These are phyloP conservation scores for Nesogale talazaci DNA, from an alignment of 2,113 vertebrate species.

Conservation along the genomic window DNA sequence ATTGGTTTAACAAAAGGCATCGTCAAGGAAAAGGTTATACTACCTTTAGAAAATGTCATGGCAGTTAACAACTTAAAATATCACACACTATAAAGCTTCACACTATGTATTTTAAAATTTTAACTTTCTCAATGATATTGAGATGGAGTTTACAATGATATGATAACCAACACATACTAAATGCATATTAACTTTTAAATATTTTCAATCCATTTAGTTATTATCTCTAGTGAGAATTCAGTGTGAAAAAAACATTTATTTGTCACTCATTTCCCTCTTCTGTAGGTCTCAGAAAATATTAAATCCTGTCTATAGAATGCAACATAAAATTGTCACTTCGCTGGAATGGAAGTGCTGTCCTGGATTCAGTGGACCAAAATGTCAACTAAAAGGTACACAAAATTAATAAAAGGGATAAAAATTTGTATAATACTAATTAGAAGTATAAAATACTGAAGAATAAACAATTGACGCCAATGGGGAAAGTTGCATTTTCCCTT, in stretches of 20 bases:
- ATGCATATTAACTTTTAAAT: neutral
- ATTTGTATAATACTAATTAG: neutral
- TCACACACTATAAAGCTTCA: neutral
- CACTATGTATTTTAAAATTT: constrained; percentile 3
- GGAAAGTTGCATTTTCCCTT: neutral
- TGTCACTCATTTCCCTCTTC: constrained; percentile 20
- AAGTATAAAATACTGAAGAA: neutral
- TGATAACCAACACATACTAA: neutral
- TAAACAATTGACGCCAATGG: neutral
- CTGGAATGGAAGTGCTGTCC: constrained; percentile 91
- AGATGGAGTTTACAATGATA: constrained; percentile 38
- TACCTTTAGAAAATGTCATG: constrained; percentile 15
- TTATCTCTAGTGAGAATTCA: constrained; percentile 27
- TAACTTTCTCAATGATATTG: constrained; percentile 19
- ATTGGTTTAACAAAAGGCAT: constrained; percentile 28
- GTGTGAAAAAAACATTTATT: constrained; percentile 46
- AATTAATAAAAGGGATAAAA: neutral
- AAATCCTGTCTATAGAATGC: constrained; percentile 85
- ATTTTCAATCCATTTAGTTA: constrained; percentile 31
- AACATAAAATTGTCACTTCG: constrained; percentile 88
- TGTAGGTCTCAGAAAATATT: constrained; percentile 82
- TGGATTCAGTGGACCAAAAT: constrained; percentile 85
- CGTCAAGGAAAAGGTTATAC: neutral
- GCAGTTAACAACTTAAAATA: constrained; percentile 10
- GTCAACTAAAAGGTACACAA: constrained; percentile 82